These are phyloP conservation scores for Argyrosomus regius DNA, from an alignment of 2,797 vertebrate genomes.

Conservation along the genomic window DNA sequence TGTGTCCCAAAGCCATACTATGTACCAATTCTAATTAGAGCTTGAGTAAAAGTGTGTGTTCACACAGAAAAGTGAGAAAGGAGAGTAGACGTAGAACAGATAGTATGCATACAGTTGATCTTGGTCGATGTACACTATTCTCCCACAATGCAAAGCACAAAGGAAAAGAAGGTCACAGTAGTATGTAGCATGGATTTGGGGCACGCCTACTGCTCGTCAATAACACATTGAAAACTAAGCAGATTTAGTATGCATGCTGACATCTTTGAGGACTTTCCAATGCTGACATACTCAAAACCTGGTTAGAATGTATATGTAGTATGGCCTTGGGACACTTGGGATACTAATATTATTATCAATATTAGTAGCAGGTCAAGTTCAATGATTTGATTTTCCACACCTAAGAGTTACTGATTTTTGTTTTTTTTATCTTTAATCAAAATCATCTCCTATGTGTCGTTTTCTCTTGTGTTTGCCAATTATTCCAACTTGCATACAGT, in stretches of 20 bases:
- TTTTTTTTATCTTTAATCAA: not conserved
- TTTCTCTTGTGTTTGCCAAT: not conserved
- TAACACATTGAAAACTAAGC: not conserved
- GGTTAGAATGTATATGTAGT: not conserved
- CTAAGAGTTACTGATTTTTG: not conserved
- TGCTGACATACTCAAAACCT: not conserved
- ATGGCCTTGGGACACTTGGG: not conserved
- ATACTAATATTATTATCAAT: no score
- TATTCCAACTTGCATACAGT: conserved; percentile 5
- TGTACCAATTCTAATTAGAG: no score
- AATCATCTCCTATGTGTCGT: not conserved
- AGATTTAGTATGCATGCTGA: not conserved
- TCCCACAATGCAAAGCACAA: not conserved
- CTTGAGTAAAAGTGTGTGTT: no score
- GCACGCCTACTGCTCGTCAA: not conserved
- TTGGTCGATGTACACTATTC: no score
- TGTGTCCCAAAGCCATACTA: not conserved
- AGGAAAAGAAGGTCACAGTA: not conserved
- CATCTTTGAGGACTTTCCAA: not conserved
- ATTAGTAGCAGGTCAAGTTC: not conserved
- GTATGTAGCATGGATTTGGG: not conserved
- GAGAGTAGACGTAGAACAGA: no score
- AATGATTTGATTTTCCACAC: not conserved
- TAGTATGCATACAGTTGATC: not conserved
- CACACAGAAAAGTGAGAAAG: no score